These are phyloP conservation scores for Ifrita kowaldi DNA, from an alignment of 2,113 vertebrate genomes.

Conservation along the genomic window DNA sequence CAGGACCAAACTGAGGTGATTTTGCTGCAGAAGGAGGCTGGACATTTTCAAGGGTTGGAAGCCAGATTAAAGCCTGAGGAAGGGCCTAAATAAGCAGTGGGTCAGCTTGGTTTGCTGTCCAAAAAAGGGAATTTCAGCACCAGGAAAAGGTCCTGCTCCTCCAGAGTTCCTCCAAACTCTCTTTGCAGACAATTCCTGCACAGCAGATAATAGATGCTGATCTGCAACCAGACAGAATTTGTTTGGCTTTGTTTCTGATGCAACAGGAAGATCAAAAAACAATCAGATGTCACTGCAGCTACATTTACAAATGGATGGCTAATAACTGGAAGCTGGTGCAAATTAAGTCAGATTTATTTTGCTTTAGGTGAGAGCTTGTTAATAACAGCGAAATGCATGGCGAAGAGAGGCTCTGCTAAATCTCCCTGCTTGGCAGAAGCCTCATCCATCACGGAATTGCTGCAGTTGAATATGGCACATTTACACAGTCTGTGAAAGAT, in stretches of 20 bases:
- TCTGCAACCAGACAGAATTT: background rate
- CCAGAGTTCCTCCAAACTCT: background rate
- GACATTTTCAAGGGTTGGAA: background rate
- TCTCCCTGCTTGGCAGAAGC: slow-evolving; percentile 13
- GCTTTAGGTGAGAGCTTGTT: slow-evolving; percentile 26
- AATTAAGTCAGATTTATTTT: slow-evolving; percentile 39
- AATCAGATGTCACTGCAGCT: background rate
- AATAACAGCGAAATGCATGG: background rate
- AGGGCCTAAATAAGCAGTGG: background rate
- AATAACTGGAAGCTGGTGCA: background rate
- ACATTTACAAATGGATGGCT: background rate
- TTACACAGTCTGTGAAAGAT: slow-evolving; percentile 27
- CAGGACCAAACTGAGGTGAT: background rate
- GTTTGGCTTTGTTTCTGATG: background rate
- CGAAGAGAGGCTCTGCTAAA: background rate
- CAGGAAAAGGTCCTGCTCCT: background rate
- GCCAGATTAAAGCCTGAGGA: background rate
- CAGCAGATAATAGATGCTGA: background rate
- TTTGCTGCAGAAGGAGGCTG: background rate
- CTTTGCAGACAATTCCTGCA: background rate
- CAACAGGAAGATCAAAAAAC: background rate
- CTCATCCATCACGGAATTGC: background rate
- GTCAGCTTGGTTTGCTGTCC: background rate
- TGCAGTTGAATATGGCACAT: slow-evolving; percentile 12
- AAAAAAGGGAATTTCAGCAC: background rate